Base-by-base conservation (phyloP, 2,113 vertebrate genomes). In the Acinonyx jubatus region DNA sequence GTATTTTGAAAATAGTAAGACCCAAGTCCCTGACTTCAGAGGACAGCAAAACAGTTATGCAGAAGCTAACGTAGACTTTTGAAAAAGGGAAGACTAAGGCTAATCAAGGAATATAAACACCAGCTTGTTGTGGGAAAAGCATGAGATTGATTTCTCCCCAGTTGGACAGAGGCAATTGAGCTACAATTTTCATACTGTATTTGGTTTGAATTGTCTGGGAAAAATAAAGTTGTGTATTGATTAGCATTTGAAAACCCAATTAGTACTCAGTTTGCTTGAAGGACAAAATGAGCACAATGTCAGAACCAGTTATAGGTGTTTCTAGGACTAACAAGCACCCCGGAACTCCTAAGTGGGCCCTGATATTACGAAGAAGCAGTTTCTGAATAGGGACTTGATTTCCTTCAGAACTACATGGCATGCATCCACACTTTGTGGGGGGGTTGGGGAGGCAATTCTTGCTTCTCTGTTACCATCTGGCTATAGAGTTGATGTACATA, bases 141-240 rank as follows among this genome's bases (percentile, higher is more conserved):
- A 9, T 36, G 48, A 71, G 18, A 97, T 71, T 84, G 66, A 97
- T 97, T 97, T 92, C 48, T 95, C 48, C n/a, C 55, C 9, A 19
- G 74, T 41, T 27, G 7, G 15, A 29, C n/a, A 31, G 7, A 91
- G 57, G 48, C 23, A 74, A 65, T 63, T 90, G 91, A 63, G 27
- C 82, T 66, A 36, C 83, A 95, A 41, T 96, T 97, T 97, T 85
- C 89, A 57, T 27, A 87, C 93, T 87, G 61, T 95, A 92, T 63
- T 96, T 87, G 29, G 50, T 80, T 85, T 61, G n/a, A 76, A 89
- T 89, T 96, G 66, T 96, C 61, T 52, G 68, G 61, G 41, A n/a
- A 82, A 97, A 96, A 96, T 96, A 80, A 86, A 89, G n/a, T 61
- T 88, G 89, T 91, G 55, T 91, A 97, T 95, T 90, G 96, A 97